Base-by-base conservation (phyloP, 2,888 invertebrate species). In the Epinotia bilunana region DNA sequence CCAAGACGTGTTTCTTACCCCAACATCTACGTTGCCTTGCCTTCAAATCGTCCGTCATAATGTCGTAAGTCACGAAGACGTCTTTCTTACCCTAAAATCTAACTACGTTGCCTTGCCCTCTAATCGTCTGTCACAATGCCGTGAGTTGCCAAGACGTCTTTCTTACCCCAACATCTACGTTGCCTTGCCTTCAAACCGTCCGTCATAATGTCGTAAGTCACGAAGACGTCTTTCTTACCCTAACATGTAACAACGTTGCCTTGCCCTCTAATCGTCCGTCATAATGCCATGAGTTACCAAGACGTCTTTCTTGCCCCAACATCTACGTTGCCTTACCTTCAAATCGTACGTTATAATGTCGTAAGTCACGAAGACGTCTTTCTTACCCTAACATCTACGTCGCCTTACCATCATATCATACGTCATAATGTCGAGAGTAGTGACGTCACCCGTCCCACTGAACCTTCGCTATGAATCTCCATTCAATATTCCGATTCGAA, bases 401-500 rank as follows among this genome's bases (percentile, higher is more conserved):
- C 28, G 18, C 16, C 7, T 7, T 0, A 53, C 20, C 39, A n/a
- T 28, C 18, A 43, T 57, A 53, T 23, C 43, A 16, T 43, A 68
- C 68, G 68, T 68, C 69, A 58, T 68, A 58, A 68, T 69, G 43
- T 69, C 43, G 69, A 69, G 46, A 69, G 68, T 60, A 39, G 16
- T 69, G 69, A 69, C 69, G 69, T 69, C 69, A 69, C 46, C 39
- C 69, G 91, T 87, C 88, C 90, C 80, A 91, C 82, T 90, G 87
- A 88, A 86, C 89, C 81, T 33, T 87, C 86, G 84, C 85, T 87
- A 89, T 90, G 87, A 89, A 49, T 62, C 88, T 88, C 91, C 93
- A 93, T 93, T 93, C 93, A 93, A 92, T 91, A 91, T 90, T 86
- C 88, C 87, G 87, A 89, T 91, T 90, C 86, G 87, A 91, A 93